A percentile compares a stretch with the other conserved stretches of the same genome.
Evolutionary conservation across 2,888 invertebrate genomes (phyloP).

Genomic region (Platycheirus albimanus): DNA sequence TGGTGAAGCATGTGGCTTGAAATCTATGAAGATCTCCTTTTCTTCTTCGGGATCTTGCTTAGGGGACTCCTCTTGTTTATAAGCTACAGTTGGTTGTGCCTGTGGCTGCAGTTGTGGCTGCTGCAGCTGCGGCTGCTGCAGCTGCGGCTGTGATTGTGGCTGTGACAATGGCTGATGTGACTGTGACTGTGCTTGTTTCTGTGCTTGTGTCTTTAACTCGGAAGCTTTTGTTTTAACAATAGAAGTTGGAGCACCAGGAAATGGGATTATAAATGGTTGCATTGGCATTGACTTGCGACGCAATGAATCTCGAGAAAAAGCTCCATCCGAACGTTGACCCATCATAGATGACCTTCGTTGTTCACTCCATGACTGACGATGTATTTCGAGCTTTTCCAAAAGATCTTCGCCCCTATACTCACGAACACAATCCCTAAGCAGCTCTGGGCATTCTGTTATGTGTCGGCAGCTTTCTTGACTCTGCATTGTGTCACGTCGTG

Average conservation of each 20-base stretch:
- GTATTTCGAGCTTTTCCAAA: slow-evolving; percentile 60
- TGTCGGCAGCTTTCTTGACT: slow-evolving; percentile 81
- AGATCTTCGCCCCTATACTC: slow-evolving; percentile 64
- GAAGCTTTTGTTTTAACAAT: slow-evolving; percentile 78
- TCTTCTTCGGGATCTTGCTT: slow-evolving; percentile 84
- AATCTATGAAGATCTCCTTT: slow-evolving; percentile 93
- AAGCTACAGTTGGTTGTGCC: slow-evolving; percentile 67
- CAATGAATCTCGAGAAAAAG: slow-evolving; percentile 69
- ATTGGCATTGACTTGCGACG: slow-evolving; percentile 74
- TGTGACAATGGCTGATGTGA: too few relatives aligned
- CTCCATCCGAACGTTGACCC: slow-evolving; percentile 33
- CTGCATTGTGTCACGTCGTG: slow-evolving; percentile 79
- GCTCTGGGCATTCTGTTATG: slow-evolving; percentile 81
- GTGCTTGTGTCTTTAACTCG: slow-evolving; percentile 76
- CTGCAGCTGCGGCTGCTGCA: too few relatives aligned
- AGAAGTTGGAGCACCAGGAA: slow-evolving; percentile 48
- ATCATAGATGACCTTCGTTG: slow-evolving; percentile 66
- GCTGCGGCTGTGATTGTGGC: too few relatives aligned
- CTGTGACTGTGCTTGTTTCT: slow-evolving; percentile 69
- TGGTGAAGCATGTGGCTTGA: slow-evolving; percentile 90
- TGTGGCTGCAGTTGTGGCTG: too few relatives aligned
- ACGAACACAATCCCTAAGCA: slow-evolving; percentile 75
- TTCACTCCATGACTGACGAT: slow-evolving; percentile 63
- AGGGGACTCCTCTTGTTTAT: slow-evolving; percentile 41
- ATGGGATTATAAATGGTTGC: slow-evolving; percentile 61